Conservation (phyloP, 2,797 vertebrate species). For the Acropternis orthonyx region DNA sequence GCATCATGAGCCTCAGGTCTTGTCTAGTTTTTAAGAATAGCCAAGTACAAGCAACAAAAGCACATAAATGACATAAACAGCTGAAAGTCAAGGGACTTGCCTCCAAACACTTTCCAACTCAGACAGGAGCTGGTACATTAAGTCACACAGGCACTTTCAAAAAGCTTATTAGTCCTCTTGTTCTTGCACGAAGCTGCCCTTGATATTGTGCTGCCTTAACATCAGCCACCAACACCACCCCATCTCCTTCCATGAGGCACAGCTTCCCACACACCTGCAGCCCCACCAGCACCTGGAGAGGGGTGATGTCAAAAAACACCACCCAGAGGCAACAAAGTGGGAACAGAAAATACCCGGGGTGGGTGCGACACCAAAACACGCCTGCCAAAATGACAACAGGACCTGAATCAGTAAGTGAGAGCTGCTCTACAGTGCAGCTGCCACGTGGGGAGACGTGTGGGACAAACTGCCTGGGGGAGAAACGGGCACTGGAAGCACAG, state of each 20-base stretch:
- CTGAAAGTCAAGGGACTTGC: neutral
- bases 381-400: neutral
- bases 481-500: neutral
- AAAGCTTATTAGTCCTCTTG: neutral
- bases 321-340: neutral
- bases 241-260: neutral
- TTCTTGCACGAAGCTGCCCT: neutral
- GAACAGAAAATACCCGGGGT: neutral
- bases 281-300: neutral
- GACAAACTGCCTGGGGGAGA: neutral
- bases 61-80: neutral
- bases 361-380: neutral
- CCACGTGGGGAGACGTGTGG: neutral
- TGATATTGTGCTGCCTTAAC: neutral
- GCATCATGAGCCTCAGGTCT: neutral
- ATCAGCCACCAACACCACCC: neutral
- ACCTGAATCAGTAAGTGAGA: neutral
- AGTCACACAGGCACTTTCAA: neutral
- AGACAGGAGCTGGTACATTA: neutral
- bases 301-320: neutral
- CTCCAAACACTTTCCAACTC: neutral
- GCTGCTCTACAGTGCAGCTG: neutral
- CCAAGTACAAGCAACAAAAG: neutral
- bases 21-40: neutral
- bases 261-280: neutral